Evolutionary conservation across 1,140 invertebrate species (phyloP).

Genomic region (Paracyclopina nana): DNA sequence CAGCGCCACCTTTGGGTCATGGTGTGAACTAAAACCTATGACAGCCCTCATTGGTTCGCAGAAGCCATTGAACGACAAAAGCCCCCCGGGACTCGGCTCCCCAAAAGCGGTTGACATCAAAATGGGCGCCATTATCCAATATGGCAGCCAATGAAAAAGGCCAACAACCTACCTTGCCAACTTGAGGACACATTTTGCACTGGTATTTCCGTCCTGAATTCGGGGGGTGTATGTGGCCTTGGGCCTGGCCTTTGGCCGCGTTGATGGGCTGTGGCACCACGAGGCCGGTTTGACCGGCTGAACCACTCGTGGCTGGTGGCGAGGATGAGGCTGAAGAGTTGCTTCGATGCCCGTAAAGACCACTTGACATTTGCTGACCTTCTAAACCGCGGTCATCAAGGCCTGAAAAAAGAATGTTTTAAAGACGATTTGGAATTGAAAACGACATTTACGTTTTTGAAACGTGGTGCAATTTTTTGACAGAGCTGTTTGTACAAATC

Average conservation of each 20-base stretch:
- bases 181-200: conserved; percentile 97
- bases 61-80: too few relatives aligned
- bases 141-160: background rate
- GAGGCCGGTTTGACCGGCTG: conserved; percentile 35
- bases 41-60: too few relatives aligned
- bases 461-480: too few relatives aligned
- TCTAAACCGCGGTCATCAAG: background rate
- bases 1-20: too few relatives aligned
- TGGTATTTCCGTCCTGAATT: conserved; percentile 52
- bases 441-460: too few relatives aligned
- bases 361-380: background rate
- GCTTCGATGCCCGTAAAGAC: conserved; percentile 25
- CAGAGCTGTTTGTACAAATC: too few relatives aligned
- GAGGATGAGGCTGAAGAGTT: conserved; percentile 31
- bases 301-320: conserved; percentile 29
- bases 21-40: too few relatives aligned
- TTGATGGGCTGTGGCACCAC: conserved; percentile 80
- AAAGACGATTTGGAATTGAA: too few relatives aligned
- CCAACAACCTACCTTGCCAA: conserved; percentile 31
- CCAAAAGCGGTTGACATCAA: too few relatives aligned
- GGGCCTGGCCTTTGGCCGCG: conserved; percentile 33
- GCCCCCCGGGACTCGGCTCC: too few relatives aligned
- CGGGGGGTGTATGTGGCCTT: conserved; percentile 21
- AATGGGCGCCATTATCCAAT: conserved; percentile 2
- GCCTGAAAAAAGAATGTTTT: background rate